Evolutionary conservation across 2,888 invertebrate species (phyloP).

Genomic region (Perizoma affinitatum): DNA sequence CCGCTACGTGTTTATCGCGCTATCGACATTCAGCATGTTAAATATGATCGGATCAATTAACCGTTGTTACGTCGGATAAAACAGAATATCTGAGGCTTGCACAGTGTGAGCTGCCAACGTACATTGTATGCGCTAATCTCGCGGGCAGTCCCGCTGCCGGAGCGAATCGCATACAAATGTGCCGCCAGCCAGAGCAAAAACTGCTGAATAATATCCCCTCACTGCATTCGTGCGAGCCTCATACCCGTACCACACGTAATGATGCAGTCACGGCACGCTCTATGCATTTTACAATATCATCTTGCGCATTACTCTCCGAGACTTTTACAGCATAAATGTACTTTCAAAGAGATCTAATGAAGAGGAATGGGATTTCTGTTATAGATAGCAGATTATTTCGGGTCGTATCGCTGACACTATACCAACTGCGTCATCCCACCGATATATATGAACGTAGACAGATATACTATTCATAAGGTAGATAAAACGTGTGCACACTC

Average conservation of each 20-base stretch:
- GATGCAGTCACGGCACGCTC: slow-evolving; percentile 66
- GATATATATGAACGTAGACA: not conserved
- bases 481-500: slow-evolving; percentile 6
- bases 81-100: slow-evolving; percentile 60
- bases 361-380: slow-evolving; percentile 24
- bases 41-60: slow-evolving; percentile 36
- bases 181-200: slow-evolving; percentile 69
- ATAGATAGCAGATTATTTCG: slow-evolving; percentile 22
- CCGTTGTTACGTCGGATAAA: slow-evolving; percentile 32
- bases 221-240: slow-evolving; percentile 63
- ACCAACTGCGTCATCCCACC: slow-evolving; percentile 71
- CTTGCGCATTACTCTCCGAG: slow-evolving; percentile 44
- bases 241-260: slow-evolving; percentile 59
- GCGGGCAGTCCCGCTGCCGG: slow-evolving; percentile 62
- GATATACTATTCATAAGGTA: not conserved
- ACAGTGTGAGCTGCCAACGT: slow-evolving; percentile 74
- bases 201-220: slow-evolving; percentile 76
- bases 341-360: slow-evolving; percentile 35
- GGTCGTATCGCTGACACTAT: slow-evolving; percentile 57
- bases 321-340: slow-evolving; percentile 40
- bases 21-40: slow-evolving; percentile 35
- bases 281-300: slow-evolving; percentile 63
- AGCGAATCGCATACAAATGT: slow-evolving; percentile 80
- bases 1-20: slow-evolving; percentile 45
- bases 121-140: slow-evolving; percentile 72